Percentiles rank a stretch among this genome's conserved stretches.
Conservation (phyloP, 2,888 invertebrate species). For the Callosobruchus maculatus region DNA sequence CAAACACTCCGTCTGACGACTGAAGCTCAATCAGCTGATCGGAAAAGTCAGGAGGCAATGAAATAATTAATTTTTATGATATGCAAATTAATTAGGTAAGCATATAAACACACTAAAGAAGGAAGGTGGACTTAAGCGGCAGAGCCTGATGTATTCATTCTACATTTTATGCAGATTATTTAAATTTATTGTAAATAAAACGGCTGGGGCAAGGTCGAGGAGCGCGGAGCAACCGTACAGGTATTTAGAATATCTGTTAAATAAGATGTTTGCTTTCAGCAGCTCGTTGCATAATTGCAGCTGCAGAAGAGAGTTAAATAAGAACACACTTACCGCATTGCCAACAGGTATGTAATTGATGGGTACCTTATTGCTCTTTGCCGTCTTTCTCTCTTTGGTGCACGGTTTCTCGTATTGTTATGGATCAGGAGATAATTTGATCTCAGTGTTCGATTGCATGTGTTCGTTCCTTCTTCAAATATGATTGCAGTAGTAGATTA, state of each 20-base stretch:
- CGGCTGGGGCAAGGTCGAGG: conserved; percentile 13
- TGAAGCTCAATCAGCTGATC: neutral
- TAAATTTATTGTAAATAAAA: conserved; percentile 18
- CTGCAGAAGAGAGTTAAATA: neutral
- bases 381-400: neutral
- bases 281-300: neutral
- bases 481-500: neutral
- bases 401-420: neutral
- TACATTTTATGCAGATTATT: conserved; percentile 18
- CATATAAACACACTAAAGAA: conserved; percentile 5
- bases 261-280: neutral
- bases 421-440: neutral
- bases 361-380: neutral
- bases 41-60: neutral
- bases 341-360: neutral
- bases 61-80: neutral
- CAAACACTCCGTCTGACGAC: too few relatives aligned
- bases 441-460: neutral
- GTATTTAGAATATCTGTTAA: neutral
- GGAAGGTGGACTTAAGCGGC: conserved; percentile 17
- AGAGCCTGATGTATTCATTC: conserved; percentile 13
- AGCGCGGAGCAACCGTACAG: neutral
- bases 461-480: neutral
- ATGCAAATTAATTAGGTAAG: neutral
- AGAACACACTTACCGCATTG: neutral